A percentile compares a stretch with the other conserved stretches of the same genome.
These are phyloP conservation scores for Falco columbarius DNA, from an alignment of 2,797 vertebrate species.

Conservation along the genomic window DNA sequence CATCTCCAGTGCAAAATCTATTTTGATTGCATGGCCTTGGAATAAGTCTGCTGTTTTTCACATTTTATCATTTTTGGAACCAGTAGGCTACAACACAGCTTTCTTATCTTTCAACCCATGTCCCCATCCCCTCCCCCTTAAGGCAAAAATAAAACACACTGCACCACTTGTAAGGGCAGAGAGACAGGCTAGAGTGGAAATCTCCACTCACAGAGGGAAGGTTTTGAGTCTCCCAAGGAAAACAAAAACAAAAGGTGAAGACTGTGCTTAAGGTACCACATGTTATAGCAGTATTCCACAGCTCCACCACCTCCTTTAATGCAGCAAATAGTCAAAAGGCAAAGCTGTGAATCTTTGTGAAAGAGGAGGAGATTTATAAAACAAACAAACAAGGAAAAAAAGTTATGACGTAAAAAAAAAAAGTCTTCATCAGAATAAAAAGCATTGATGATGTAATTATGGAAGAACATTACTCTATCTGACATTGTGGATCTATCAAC, in stretches of 20 bases:
- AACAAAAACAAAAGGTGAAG: not conserved
- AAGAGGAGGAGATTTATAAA: not conserved
- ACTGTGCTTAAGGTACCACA: not conserved
- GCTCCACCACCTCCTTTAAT: not conserved
- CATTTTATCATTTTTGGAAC: constrained; percentile 65
- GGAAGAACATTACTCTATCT: not conserved
- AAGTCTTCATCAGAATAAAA: not conserved
- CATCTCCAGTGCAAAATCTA: constrained; percentile 56
- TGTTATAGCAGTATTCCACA: not conserved
- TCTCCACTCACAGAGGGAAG: constrained; percentile 4
- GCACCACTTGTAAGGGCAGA: constrained; percentile 36
- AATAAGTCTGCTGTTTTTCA: constrained; percentile 58
- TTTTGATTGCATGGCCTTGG: constrained; percentile 54
- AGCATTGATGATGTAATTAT: not conserved
- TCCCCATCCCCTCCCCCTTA: not conserved
- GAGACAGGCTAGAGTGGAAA: constrained; percentile 28
- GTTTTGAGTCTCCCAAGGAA: not conserved
- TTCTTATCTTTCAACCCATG: constrained; percentile 28
- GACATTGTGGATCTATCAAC: not conserved
- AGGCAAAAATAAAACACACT: constrained; percentile 43
- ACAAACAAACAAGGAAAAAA: not conserved
- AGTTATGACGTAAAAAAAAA: not conserved
- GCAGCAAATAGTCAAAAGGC: not conserved
- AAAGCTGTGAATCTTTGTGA: not conserved
- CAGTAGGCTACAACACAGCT: not conserved